A percentile compares a stretch with the other conserved stretches of the same genome.
Conservation (phyloP, 1,140 invertebrate genomes). For the Hylaeus volcanicus region DNA sequence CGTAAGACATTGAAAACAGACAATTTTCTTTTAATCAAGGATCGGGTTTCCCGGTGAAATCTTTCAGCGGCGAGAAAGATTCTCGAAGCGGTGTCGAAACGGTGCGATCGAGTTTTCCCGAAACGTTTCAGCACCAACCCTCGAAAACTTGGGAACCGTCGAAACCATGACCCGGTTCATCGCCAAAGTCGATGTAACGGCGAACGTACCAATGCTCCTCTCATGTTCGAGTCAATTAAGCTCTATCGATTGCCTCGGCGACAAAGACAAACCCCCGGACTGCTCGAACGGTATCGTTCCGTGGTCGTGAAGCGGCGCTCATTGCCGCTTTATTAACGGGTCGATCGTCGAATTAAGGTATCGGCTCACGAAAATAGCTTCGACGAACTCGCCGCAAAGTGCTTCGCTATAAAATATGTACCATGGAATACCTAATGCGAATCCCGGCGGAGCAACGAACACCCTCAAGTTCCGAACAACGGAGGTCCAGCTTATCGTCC, state of each 20-base stretch:
- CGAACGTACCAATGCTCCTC: constrained; percentile 57
- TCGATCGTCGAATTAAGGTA: constrained; percentile 16
- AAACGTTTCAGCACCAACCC: not conserved
- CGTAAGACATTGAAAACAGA: too few species aligned
- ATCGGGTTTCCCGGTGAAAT: not conserved
- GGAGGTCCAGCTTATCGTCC: not conserved
- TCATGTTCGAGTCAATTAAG: constrained; percentile 63
- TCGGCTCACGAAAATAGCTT: not conserved
- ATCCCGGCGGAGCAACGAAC: not conserved
- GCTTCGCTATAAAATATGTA: too few species aligned
- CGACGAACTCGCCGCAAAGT: not conserved
- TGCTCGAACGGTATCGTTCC: constrained; percentile 19
- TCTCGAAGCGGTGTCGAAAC: not conserved
- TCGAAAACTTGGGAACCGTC: constrained; percentile 34
- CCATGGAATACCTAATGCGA: not conserved
- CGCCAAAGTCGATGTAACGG: constrained; percentile 32
- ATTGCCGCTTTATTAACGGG: constrained; percentile 27
- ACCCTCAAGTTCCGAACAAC: not conserved
- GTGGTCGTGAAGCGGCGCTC: constrained; percentile 12
- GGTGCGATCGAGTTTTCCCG: constrained; percentile 24
- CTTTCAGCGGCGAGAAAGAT: not conserved
- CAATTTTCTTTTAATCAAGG: not conserved
- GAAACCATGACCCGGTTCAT: constrained; percentile 50
- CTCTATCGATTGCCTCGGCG: constrained; percentile 55
- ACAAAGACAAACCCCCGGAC: constrained; percentile 51